A percentile compares a stretch with the other conserved stretches of the same genome.
Conservation (phyloP, 1,140 invertebrate genomes). For the Drosophila burlai region DNA sequence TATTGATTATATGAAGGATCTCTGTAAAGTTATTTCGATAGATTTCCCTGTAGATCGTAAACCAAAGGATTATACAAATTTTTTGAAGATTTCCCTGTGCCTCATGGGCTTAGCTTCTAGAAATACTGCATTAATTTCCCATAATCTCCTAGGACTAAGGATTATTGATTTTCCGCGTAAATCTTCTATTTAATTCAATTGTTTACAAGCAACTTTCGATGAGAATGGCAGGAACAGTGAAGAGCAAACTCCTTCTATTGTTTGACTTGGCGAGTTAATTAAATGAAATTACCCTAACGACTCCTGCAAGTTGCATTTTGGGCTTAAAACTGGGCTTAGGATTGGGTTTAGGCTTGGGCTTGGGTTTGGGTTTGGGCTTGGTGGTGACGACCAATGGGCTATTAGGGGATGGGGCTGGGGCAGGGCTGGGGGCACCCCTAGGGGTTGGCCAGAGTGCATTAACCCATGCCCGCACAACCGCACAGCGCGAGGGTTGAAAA, state of each 20-base stretch:
- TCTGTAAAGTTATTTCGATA: not conserved
- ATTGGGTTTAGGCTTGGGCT: not conserved
- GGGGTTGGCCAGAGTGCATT: slow-evolving; percentile 87
- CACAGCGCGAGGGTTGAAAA: slow-evolving; percentile 67
- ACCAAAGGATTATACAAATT: not conserved
- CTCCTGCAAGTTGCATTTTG: slow-evolving; percentile 19
- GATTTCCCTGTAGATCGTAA: not conserved
- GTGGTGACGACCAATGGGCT: slow-evolving; percentile 12
- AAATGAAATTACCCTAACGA: slow-evolving; percentile 71
- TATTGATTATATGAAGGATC: not conserved
- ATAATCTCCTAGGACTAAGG: not conserved
- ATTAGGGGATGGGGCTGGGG: slow-evolving; percentile 4
- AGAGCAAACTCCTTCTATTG: slow-evolving; percentile 12
- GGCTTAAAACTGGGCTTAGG: not conserved
- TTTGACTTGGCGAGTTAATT: slow-evolving; percentile 68
- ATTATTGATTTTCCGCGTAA: slow-evolving; percentile 24
- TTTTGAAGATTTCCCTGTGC: not conserved
- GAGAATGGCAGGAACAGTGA: slow-evolving; percentile 3
- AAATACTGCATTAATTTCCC: not conserved
- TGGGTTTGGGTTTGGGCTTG: slow-evolving; percentile 2
- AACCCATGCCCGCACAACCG: slow-evolving; percentile 61
- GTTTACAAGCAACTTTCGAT: not conserved
- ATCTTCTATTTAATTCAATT: slow-evolving; percentile 17
- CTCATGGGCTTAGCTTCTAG: too few relatives aligned
- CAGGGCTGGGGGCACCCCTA: slow-evolving; percentile 18